Conservation (phyloP, 2,888 invertebrate genomes). For the Cordilura impudica region DNA sequence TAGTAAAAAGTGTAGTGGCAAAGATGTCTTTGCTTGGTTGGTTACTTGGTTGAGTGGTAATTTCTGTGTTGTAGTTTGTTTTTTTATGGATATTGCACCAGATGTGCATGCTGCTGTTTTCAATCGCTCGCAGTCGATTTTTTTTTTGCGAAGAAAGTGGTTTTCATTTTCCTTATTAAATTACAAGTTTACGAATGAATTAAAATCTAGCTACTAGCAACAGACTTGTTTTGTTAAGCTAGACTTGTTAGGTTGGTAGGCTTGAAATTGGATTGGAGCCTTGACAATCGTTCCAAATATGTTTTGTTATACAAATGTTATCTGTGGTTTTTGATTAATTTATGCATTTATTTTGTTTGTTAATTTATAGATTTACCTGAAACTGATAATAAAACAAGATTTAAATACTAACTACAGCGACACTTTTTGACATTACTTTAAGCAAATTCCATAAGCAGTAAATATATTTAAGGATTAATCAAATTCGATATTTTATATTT, state of each 20-base stretch:
- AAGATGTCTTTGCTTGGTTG: slow-evolving; percentile 47
- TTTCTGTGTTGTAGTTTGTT: slow-evolving; percentile 34
- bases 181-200: slow-evolving; percentile 63
- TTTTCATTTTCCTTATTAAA: slow-evolving; percentile 66
- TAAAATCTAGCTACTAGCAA: slow-evolving; percentile 47
- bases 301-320: slow-evolving; percentile 23
- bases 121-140: slow-evolving; percentile 45
- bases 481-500: too few relatives aligned
- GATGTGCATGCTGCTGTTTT: slow-evolving; percentile 58
- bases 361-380: slow-evolving; percentile 55
- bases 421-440: too few relatives aligned
- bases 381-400: slow-evolving; percentile 54
- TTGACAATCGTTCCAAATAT: slow-evolving; percentile 42
- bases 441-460: too few relatives aligned
- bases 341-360: slow-evolving; percentile 52
- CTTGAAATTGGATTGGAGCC: slow-evolving; percentile 29
- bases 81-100: slow-evolving; percentile 55
- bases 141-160: slow-evolving; percentile 64
- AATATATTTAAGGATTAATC: too few relatives aligned
- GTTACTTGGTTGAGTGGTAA: slow-evolving; percentile 29
- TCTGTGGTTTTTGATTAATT: slow-evolving; percentile 54
- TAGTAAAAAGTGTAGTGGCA: slow-evolving; percentile 48
- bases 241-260: neutral
- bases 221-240: slow-evolving; percentile 7
- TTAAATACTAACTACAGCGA: too few relatives aligned